phyloP scores from a whole-genome alignment of 2,888 invertebrate genomes.

The Chorisops tibialis region DNA sequence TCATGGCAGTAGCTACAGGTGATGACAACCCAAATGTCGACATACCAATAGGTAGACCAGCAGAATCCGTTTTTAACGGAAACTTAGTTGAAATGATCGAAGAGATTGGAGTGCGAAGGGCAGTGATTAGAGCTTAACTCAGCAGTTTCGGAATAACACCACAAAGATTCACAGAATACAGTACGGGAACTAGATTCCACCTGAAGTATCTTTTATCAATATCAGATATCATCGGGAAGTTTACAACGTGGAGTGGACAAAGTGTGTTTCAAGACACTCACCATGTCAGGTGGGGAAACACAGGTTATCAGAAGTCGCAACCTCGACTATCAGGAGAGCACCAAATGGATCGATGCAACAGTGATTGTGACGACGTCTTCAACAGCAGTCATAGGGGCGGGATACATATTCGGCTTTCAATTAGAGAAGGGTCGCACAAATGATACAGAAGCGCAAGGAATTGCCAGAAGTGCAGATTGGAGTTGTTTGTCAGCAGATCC shows the following conservation, averaged over 20 bases:
- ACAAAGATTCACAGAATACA: not conserved
- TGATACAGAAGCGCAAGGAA: not conserved
- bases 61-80: not conserved
- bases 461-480: too few relatives aligned
- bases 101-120: not conserved
- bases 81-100: not conserved
- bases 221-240: not conserved
- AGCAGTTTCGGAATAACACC: not conserved
- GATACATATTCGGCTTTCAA: not conserved
- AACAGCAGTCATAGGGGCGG: not conserved
- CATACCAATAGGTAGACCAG: not conserved
- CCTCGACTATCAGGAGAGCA: too few relatives aligned
- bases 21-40: not conserved
- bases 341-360: too few relatives aligned
- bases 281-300: not conserved
- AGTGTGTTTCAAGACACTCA: not conserved
- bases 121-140: not conserved
- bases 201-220: not conserved
- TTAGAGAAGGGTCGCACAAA: not conserved
- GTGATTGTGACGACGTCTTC: not conserved
- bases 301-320: not conserved
- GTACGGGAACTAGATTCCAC: not conserved
- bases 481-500: too few relatives aligned
- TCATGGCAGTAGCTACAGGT: not conserved
- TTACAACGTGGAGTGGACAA: not conserved